These are phyloP conservation scores for Catajapyx aquilonaris DNA, from an alignment of 1,140 invertebrate genomes.

Conservation along the genomic window DNA sequence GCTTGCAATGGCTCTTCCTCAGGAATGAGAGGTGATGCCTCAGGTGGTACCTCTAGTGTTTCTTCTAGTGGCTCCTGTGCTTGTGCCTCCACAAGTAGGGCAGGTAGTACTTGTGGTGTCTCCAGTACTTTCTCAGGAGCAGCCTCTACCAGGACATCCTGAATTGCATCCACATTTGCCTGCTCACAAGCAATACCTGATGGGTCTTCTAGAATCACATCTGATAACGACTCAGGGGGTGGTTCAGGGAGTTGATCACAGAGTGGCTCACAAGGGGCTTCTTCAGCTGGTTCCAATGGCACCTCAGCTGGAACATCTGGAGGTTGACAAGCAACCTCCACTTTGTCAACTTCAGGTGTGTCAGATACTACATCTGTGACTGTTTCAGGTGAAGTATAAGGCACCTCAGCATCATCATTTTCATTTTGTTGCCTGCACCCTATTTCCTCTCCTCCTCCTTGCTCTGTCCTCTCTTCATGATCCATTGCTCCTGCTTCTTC, in stretches of 20 bases:
- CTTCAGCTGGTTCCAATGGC: no score
- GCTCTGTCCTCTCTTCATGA: background rate
- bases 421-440: background rate
- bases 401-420: background rate
- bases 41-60: background rate
- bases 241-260: no score
- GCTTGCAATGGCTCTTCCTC: background rate
- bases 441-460: background rate
- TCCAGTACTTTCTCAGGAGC: no score
- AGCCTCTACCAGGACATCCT: no score
- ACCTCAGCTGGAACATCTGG: no score
- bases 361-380: background rate
- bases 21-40: background rate
- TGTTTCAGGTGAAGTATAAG: background rate
- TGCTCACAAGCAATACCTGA: no score
- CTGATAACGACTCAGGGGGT: no score
- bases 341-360: background rate
- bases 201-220: no score
- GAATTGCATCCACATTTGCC: no score
- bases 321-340: no score
- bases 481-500: background rate
- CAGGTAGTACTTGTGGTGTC: background rate
- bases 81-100: background rate
- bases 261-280: no score
- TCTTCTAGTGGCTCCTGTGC: background rate